A percentile compares a stretch with the other conserved stretches of the same genome.
phyloP scores from a whole-genome alignment of 2,888 invertebrate genomes.

The Alviniconcha strummeri region DNA sequence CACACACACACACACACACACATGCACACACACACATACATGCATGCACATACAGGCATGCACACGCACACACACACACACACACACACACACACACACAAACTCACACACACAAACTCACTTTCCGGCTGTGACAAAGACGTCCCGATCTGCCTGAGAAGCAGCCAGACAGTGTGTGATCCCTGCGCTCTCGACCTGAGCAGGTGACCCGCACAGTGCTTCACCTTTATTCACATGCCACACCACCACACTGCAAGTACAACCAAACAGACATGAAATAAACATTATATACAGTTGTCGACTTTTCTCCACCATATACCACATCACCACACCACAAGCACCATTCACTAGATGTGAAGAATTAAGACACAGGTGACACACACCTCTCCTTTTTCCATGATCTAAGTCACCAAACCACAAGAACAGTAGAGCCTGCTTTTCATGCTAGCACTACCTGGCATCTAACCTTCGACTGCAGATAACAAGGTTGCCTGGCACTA shows the following conservation, averaged over 20 bases:
- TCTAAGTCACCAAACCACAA: too few species aligned
- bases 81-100: conserved; percentile 16
- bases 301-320: too few species aligned
- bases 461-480: too few species aligned
- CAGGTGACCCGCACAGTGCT: conserved; percentile 79
- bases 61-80: conserved; percentile 19
- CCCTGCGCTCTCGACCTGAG: conserved; percentile 83
- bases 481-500: too few species aligned
- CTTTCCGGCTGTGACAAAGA: conserved; percentile 74
- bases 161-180: conserved; percentile 79
- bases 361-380: too few species aligned
- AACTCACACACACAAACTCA: conserved; percentile 56
- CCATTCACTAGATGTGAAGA: too few species aligned
- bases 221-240: conserved; percentile 83
- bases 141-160: conserved; percentile 66
- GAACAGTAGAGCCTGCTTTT: too few species aligned
- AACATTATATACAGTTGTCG: too few species aligned
- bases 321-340: too few species aligned
- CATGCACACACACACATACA: conserved; percentile 14
- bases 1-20: conserved; percentile 14
- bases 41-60: background rate
- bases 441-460: too few species aligned
- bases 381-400: too few species aligned
- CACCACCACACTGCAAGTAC: conserved; percentile 81
- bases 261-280: background rate